phyloP scores from a whole-genome alignment of 1,140 invertebrate genomes.

The Cardiocondyla obscurior region DNA sequence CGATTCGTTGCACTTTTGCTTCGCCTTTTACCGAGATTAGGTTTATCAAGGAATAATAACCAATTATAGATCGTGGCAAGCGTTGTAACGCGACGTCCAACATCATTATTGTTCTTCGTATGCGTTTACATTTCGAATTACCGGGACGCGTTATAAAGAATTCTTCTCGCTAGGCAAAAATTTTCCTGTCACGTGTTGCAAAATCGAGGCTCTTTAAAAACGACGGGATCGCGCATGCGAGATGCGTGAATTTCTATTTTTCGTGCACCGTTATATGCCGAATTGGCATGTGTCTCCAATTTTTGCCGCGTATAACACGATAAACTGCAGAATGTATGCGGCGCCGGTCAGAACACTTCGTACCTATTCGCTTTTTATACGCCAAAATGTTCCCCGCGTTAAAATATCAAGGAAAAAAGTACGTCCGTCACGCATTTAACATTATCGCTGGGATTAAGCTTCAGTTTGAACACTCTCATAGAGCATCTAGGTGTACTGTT shows the following conservation, averaged over 20 bases:
- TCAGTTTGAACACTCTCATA: conserved; percentile 22
- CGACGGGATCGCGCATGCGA: background rate
- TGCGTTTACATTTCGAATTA: background rate
- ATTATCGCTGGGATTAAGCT: conserved; percentile 33
- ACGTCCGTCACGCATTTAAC: background rate
- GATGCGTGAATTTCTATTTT: conserved; percentile 14
- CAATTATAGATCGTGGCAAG: conserved; percentile 44
- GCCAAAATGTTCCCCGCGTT: conserved; percentile 35
- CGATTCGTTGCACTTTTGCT: conserved; percentile 59
- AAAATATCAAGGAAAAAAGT: conserved; percentile 46
- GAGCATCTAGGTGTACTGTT: conserved; percentile 46
- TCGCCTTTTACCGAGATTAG: conserved; percentile 50
- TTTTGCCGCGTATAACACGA: conserved; percentile 41
- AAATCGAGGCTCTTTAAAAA: conserved; percentile 32
- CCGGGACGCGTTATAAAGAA: background rate
- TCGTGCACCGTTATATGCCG: conserved; percentile 9
- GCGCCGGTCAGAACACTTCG: background rate
- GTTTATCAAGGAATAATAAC: conserved; percentile 48
- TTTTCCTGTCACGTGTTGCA: background rate
- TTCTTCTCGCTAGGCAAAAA: background rate
- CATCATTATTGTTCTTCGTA: background rate
- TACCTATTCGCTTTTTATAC: conserved; percentile 21
- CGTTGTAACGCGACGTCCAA: conserved; percentile 19
- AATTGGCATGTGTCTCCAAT: conserved; percentile 36
- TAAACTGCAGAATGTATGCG: conserved; percentile 47